phyloP scores from a whole-genome alignment of 2,113 vertebrate genomes.

The Tiliqua scincoides region DNA sequence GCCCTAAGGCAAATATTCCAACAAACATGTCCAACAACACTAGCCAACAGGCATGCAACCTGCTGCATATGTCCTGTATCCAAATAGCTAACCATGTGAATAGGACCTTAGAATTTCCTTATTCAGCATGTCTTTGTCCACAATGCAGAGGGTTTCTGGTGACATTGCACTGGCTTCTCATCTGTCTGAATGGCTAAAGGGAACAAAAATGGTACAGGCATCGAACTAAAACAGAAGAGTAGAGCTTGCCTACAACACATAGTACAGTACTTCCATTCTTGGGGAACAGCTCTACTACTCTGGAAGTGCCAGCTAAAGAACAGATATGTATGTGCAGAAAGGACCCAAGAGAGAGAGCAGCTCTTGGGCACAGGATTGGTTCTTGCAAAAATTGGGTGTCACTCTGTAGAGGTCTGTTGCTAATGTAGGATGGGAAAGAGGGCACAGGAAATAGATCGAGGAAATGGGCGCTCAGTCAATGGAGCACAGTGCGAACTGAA shows the following conservation, averaged over 20 bases:
- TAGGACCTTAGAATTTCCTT: not conserved
- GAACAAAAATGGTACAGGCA: not conserved
- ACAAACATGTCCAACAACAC: not conserved
- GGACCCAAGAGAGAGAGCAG: not conserved
- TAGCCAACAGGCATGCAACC: not conserved
- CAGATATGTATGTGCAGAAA: not conserved
- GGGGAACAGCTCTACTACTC: not conserved
- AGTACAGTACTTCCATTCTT: not conserved
- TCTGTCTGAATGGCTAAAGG: not conserved
- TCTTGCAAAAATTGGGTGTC: not conserved
- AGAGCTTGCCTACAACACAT: not conserved
- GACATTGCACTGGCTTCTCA: not conserved
- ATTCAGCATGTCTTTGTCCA: not conserved
- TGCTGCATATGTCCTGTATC: not conserved
- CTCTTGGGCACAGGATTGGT: not conserved
- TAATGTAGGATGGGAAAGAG: not conserved
- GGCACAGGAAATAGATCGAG: not conserved
- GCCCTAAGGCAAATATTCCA: not conserved
- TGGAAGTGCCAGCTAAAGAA: not conserved
- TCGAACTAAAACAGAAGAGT: not conserved
- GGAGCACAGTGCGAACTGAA: not conserved
- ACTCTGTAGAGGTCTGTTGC: not conserved
- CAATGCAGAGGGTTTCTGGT: not conserved
- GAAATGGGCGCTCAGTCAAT: not conserved
- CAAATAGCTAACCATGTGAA: not conserved